Conservation (phyloP, 2,888 invertebrate species). For the Cheilosia grossa region DNA sequence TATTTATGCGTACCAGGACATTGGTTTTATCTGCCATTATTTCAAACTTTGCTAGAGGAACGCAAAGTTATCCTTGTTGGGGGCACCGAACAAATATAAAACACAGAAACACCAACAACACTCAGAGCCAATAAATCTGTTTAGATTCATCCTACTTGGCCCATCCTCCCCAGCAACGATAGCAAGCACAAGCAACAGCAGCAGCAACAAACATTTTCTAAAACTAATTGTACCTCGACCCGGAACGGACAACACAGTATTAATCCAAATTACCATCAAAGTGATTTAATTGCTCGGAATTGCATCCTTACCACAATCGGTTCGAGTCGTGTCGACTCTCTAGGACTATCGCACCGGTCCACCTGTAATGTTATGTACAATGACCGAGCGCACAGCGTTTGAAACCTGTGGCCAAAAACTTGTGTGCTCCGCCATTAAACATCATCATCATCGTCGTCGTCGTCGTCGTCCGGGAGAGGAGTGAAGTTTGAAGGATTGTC, state of each 20-base stretch:
- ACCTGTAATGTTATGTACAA: constrained; percentile 72
- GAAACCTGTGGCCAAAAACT: constrained; percentile 71
- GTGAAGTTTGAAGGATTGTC: constrained; percentile 71
- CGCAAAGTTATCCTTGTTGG: background rate
- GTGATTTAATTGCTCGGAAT: constrained; percentile 84
- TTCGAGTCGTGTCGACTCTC: constrained; percentile 58
- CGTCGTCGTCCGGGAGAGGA: constrained; percentile 23
- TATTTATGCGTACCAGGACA: constrained; percentile 71
- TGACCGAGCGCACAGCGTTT: constrained; percentile 12
- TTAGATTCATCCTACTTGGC: constrained; percentile 57
- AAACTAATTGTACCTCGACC: constrained; percentile 81
- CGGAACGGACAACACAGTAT: constrained; percentile 82
- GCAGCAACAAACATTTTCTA: constrained; percentile 76
- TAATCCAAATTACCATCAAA: constrained; percentile 84
- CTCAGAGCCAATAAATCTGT: constrained; percentile 60
- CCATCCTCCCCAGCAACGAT: constrained; percentile 37
- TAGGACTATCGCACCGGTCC: constrained; percentile 44
- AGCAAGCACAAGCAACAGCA: constrained; percentile 51
- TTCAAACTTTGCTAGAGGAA: constrained; percentile 62
- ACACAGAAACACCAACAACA: constrained; percentile 41
- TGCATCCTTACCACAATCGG: constrained; percentile 80
- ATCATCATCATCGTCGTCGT: constrained; percentile 67
- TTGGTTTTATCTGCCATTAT: constrained; percentile 72
- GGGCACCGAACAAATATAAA: constrained; percentile 1
- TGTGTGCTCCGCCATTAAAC: constrained; percentile 68